Base-by-base conservation (phyloP, 1,140 invertebrate genomes). In the Drosophila pseudoananassae region DNA sequence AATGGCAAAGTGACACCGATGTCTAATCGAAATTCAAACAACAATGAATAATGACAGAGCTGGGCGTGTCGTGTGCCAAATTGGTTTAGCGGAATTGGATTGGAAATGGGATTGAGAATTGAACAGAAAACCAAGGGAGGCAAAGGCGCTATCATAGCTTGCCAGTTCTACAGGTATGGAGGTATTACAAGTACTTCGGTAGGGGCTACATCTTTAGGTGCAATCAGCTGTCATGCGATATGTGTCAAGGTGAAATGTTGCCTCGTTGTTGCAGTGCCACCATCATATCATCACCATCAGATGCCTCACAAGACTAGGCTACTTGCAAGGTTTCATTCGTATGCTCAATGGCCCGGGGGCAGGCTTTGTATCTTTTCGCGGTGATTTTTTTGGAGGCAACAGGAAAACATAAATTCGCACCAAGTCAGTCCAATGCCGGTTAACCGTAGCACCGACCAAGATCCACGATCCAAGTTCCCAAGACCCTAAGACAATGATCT, bases 321-420 rank as follows among this genome's bases (percentile, higher is more conserved):
- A 76, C 78, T 74, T 73, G 63, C 78, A 56, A 82, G 57, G 56
- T 74, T 83, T 60, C 59, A 36, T 53, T 77, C 70, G 70, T 61
- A 56, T 58, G 72, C 53, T 47, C 54, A 72, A 46, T 61, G 43
- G 50, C 38, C 36, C 49, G 60, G 55, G 31, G 61, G 72, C 43
- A 36, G 33, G 69, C 66, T 65, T 69, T 66, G 50, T 63, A 29
- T 47, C 49, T 31, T 43, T 27, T 27, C 5, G 25, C 31, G 27
- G 29, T 29, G 36, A 27, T 7, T 47, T 53, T 75, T 72, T 53
- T 85, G 58, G 76, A 49, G 70, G 78, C 78, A 85, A 82, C 82
- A 87, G 82, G 82, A 87, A 87, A 88, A 58, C 82, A 87, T 87
- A 87, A 87, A 87, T 87, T 78, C 51, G 78, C 78, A 59, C 75